Percentiles rank a stretch among this genome's conserved stretches.
phyloP scores from a whole-genome alignment of 2,113 vertebrate species.

The Cyphomyrus discorhynchus region DNA sequence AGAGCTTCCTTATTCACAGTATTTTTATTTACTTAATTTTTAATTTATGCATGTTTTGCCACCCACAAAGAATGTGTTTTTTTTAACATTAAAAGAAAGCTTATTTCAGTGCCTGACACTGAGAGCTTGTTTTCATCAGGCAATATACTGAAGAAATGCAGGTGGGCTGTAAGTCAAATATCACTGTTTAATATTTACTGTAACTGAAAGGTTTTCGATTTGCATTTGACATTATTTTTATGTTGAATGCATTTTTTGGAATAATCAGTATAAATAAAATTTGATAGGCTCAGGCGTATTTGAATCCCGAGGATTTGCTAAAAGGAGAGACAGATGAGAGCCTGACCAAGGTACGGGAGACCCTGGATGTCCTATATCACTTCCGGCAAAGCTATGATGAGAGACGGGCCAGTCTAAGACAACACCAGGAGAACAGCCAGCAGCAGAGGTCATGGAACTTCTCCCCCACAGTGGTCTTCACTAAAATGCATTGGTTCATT shows the following conservation, averaged over 20 bases:
- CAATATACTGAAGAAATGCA: too few relatives aligned
- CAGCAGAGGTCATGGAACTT: conserved; percentile 73
- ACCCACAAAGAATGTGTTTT: background rate
- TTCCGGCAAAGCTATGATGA: conserved; percentile 69
- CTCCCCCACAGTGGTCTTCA: conserved; percentile 63
- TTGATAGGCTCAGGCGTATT: conserved; percentile 64
- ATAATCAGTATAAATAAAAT: background rate
- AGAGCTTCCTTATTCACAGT: conserved; percentile 14
- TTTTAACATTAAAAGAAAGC: background rate
- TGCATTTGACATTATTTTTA: background rate
- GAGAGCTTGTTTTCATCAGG: background rate
- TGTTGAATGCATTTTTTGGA: background rate
- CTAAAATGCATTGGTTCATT: conserved; percentile 66
- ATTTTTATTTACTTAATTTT: background rate
- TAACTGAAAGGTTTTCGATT: background rate
- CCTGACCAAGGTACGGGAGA: conserved; percentile 62
- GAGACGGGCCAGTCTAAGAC: conserved; percentile 53
- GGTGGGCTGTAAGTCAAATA: background rate
- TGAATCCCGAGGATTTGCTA: conserved; percentile 78
- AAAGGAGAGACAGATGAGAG: conserved; percentile 75
- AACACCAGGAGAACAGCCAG: conserved; percentile 59
- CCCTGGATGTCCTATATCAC: conserved; percentile 55
- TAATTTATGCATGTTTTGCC: background rate
- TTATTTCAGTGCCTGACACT: background rate
- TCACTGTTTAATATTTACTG: background rate